Percentiles rank a stretch among this genome's conserved stretches.
Evolutionary conservation across 2,113 vertebrate genomes (phyloP).

Genomic region (Dasyurus viverrinus): DNA sequence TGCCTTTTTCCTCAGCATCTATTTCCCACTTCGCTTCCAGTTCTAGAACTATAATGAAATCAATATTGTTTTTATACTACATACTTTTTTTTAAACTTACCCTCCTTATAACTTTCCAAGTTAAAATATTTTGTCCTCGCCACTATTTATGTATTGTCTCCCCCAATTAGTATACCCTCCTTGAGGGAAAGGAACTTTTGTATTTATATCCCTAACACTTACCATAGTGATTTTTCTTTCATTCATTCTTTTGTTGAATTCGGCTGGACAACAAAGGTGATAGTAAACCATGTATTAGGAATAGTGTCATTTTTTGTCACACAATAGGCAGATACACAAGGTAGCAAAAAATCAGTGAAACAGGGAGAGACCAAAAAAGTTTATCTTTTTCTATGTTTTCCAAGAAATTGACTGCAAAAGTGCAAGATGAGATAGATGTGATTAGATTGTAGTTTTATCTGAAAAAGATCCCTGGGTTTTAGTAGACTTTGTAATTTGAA

Average conservation of each 20-base stretch:
- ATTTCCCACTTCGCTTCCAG: neutral
- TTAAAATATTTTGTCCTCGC: neutral
- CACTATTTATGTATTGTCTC: neutral
- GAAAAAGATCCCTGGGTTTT: neutral
- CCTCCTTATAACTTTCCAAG: neutral
- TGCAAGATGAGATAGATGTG: neutral
- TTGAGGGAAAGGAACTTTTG: neutral
- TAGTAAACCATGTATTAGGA: neutral
- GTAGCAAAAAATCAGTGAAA: neutral
- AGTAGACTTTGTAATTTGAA: neutral
- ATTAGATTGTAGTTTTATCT: neutral
- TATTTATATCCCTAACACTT: neutral
- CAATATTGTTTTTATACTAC: neutral
- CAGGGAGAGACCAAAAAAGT: neutral
- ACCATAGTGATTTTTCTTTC: neutral
- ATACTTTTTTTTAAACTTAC: neutral
- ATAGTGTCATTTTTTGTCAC: neutral
- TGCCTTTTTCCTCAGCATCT: no score
- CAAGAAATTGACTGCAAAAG: neutral
- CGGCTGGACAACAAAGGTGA: neutral
- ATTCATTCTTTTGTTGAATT: neutral
- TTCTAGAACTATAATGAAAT: neutral
- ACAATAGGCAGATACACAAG: neutral
- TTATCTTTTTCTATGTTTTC: neutral
- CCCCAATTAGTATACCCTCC: neutral